Evolutionary conservation across 2,888 invertebrate species (phyloP), one percentile per base, ranked within the genome.

Genomic region (Choreutis nemorana): DNA sequence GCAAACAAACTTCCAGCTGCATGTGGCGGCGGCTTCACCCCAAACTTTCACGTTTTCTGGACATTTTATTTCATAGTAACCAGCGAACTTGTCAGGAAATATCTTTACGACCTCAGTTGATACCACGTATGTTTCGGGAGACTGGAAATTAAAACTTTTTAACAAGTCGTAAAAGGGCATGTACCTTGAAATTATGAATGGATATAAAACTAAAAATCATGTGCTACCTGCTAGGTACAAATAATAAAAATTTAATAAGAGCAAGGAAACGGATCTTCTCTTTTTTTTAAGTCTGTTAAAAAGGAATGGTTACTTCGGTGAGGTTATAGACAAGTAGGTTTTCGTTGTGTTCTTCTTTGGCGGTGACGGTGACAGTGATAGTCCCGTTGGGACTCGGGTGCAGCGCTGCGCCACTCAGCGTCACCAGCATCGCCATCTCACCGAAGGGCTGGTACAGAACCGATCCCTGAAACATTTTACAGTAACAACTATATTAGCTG

Each of bases 1-100:
- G 35, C 72, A 67, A 8, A 59, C 60, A 31, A 52, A 64, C 1
- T 49, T 54, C 71, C 73, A 73, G 0, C 58, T 57, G 36, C 71
- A 75, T 0, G 62, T 67, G 9, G 67, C 73, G 7, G 56, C 45
- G 2, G 73, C 70, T 34, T 73, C 72, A 14, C 78, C 78, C 75
- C 78, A 78, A 14, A 64, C 65, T 39, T 67, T 68, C n/a, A 77
- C 48, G 1, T 42, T 49, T 3, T 67, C 60, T 9, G 77, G 61
- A 26, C 60, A 55, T 20, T 57, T 59, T n/a, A 77, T 59, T 39
- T 75, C 78, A 35, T 63, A 77, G 42, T 59, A 63, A 0, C 65
- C 72, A 2, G 64, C 61, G 30, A 70, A 75, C 29, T 66, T 72
- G 0, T 72, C 70, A 1, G 78, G 78, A 7, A 49, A 27, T 8